Percentiles rank a stretch among this genome's conserved stretches.
Conservation (phyloP, 2,113 vertebrate species). For the Pandion haliaetus region DNA sequence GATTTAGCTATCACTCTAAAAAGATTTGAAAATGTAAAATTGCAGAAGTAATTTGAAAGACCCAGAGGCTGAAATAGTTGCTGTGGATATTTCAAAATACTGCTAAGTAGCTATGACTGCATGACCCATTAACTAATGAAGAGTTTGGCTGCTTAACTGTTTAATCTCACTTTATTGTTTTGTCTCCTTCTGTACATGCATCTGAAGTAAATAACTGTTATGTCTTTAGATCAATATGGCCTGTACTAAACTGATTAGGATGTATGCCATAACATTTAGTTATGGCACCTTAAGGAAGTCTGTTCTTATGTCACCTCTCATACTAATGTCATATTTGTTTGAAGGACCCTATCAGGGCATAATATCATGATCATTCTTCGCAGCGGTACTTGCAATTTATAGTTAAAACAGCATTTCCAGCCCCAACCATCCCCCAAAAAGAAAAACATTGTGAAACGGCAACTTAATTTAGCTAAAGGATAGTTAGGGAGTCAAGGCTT, state of each 20-base stretch:
- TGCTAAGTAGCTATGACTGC: neutral
- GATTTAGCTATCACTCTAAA: neutral
- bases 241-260: neutral
- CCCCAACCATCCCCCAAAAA: neutral
- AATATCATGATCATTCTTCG: neutral
- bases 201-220: neutral
- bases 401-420: neutral
- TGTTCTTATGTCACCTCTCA: neutral
- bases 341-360: neutral
- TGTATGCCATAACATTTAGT: neutral
- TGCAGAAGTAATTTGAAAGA: neutral
- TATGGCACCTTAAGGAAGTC: neutral
- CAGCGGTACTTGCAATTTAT: neutral
- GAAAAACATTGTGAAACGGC: neutral
- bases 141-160: neutral
- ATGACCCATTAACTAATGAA: neutral
- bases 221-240: neutral
- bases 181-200: neutral
- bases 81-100: neutral
- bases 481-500: neutral
- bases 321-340: neutral
- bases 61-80: neutral
- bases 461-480: neutral
- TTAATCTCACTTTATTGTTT: neutral
- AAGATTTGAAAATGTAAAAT: neutral